Percentiles rank a stretch among this genome's conserved stretches.
Conservation (phyloP, 2,113 vertebrate genomes). For the Plecotus auritus region DNA sequence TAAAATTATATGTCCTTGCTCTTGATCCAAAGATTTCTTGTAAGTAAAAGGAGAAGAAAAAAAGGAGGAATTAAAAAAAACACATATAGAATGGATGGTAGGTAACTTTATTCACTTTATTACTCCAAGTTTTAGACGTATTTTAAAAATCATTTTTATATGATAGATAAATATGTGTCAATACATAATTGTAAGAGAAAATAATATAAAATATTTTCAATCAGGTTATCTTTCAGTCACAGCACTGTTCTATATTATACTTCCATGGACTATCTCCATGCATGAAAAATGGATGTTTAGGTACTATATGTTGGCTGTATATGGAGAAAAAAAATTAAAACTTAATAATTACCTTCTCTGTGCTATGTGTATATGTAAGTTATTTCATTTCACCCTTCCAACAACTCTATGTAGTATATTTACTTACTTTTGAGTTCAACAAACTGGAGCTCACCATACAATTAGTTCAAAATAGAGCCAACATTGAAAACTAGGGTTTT, state of each 20-base stretch:
- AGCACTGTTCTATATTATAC: neutral
- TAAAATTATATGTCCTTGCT: conserved; percentile 32
- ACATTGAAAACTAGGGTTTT: neutral
- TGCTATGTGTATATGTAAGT: neutral
- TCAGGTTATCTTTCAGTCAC: neutral
- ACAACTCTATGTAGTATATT: neutral
- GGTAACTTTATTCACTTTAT: neutral
- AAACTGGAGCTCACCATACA: neutral
- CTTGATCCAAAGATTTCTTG: conserved; percentile 47
- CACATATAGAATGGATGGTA: neutral
- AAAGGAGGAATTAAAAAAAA: neutral
- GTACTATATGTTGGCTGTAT: neutral
- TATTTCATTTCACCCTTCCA: neutral
- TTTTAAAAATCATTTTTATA: neutral
- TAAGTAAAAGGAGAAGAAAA: neutral
- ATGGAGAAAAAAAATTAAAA: neutral
- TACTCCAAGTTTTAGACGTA: neutral
- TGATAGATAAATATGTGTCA: neutral
- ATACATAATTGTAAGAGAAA: neutral
- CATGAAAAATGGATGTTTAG: neutral
- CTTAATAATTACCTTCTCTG: neutral
- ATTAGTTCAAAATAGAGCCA: neutral
- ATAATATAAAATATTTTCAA: neutral
- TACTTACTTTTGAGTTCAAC: neutral
- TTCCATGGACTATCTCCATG: neutral